Evolutionary conservation across 1,140 invertebrate genomes (phyloP).

Genomic region (Grapholita molesta): DNA sequence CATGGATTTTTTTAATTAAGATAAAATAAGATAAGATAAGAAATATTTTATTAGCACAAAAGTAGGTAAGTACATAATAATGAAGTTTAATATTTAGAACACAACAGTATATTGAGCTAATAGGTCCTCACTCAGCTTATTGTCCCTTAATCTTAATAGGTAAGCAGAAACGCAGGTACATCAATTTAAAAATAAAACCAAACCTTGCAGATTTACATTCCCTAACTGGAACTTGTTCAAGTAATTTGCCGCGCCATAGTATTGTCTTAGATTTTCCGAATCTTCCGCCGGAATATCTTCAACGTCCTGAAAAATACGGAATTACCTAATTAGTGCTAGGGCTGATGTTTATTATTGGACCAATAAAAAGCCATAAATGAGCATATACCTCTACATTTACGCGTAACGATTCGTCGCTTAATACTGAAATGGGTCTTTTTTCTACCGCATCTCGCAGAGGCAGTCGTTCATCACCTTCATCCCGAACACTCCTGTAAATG

Average conservation of each 20-base stretch:
- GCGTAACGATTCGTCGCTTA: conserved; percentile 40
- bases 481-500: conserved; percentile 43
- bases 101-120: no score
- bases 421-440: conserved; percentile 75
- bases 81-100: no score
- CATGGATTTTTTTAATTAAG: no score
- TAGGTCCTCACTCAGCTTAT: no score
- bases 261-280: conserved; percentile 39
- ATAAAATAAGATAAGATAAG: no score
- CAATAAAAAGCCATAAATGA: no score
- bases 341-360: no score
- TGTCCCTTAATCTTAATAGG: no score
- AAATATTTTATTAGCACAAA: no score
- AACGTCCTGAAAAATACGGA: conserved; percentile 41
- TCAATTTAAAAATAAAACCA: not conserved
- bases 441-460: conserved; percentile 85
- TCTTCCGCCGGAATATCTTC: conserved; percentile 33
- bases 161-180: no score
- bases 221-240: conserved; percentile 67
- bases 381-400: conserved; percentile 52
- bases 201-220: conserved; percentile 68
- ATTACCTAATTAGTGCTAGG: not conserved
- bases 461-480: conserved; percentile 56
- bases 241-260: conserved; percentile 65
- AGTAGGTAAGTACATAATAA: no score